Base-by-base conservation (phyloP, 1,140 invertebrate genomes). In the Nasonia longicornis region DNA sequence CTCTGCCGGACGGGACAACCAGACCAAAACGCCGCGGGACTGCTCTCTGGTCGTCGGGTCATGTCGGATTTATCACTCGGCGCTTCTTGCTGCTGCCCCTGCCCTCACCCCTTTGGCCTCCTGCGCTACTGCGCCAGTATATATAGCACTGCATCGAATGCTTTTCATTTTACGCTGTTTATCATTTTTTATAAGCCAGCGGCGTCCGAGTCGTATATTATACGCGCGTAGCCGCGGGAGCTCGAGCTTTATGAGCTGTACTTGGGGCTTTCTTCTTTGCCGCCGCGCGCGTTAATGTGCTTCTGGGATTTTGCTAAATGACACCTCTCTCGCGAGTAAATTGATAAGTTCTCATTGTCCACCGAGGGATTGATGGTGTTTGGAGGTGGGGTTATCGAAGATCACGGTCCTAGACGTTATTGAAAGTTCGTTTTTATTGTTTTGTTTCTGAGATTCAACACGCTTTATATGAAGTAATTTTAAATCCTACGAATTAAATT, bases 1-100 rank as follows among this genome's bases (percentile, higher is more conserved):
- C 35, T 64, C 78, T n/a, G 78, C 76, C 71, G 74, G 69, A 75
- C 70, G 84, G 66, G 78, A 84, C 75, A 87, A 87, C 85, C 84
- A 83, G 87, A 88, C 84, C 85, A 87, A 88, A 89, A 87, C 86
- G 87, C 84, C 82, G 83, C 84, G 80, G 86, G 85, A 83, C 83
- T 86, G 78, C 82, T 81, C 45, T 73, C 58, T 58, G 42, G 81
- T 86, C 82, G 84, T 64, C 38, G 72, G 84, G 79, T 87, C 84
- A 84, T 83, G 75, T 81, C 74, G 85, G 85, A 89, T 90, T 89
- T 89, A 90, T 90, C 85, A 85, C 85, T 84, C 79, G 83, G n/a
- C 72, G 74, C 83, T 88, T 87, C 84, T 87, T 88, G 83, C 82
- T 69, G 20, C 83, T 52, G 7, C 14, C 8, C 26, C 83, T 52